Conservation (phyloP, 1,140 invertebrate species). For the Eurosta solidaginis region DNA sequence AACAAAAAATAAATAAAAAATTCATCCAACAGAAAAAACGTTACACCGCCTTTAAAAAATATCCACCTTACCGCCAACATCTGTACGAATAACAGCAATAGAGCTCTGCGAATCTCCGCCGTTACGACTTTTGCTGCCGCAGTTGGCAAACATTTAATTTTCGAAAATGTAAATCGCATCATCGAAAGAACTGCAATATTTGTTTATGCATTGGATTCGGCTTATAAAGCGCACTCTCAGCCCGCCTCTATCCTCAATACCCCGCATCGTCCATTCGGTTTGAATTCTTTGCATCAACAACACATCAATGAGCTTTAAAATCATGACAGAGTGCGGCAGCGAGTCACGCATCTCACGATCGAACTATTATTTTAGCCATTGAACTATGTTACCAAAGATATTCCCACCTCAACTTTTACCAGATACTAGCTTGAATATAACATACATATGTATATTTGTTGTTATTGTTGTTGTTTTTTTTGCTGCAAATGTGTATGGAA, state of each 20-base stretch:
- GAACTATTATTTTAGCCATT: constrained; percentile 32
- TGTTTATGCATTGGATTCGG: neutral
- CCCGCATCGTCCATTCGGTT: neutral
- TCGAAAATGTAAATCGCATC: constrained; percentile 6
- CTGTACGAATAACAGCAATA: neutral
- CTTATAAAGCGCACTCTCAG: neutral
- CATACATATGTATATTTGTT: neutral
- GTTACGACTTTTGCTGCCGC: neutral
- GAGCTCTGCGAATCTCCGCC: neutral
- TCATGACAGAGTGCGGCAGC: neutral
- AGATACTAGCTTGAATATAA: no score
- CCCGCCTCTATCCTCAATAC: no score
- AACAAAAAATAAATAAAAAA: neutral
- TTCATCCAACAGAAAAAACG: neutral
- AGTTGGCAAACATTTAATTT: constrained; percentile 29
- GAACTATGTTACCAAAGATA: neutral
- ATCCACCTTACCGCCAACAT: neutral
- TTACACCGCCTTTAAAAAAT: neutral
- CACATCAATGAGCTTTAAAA: constrained; percentile 4
- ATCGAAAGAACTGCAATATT: neutral
- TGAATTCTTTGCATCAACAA: neutral
- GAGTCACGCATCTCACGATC: constrained; percentile 36
- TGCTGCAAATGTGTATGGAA: neutral
- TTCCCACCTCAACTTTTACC: constrained; percentile 12
- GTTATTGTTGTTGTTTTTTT: no score